phyloP scores from a whole-genome alignment of 2,888 invertebrate species.

The Stenoptilia bipunctidactyla region DNA sequence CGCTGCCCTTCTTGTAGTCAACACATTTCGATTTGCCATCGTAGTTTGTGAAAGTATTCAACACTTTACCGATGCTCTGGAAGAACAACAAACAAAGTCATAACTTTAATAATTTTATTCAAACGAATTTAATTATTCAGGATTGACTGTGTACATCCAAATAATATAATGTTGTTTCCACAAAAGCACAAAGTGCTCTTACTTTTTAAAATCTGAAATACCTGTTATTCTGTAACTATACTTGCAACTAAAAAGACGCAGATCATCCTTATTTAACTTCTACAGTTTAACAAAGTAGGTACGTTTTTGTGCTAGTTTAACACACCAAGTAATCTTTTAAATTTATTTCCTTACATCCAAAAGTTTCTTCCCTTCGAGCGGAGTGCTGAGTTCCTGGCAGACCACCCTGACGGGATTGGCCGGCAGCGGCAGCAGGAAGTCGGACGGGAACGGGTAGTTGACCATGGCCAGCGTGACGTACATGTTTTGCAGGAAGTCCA shows the following conservation, averaged over 20 bases:
- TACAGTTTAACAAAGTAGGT: no score
- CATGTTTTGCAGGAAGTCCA: slow-evolving; percentile 79
- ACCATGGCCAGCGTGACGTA: slow-evolving; percentile 92
- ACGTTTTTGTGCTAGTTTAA: no score
- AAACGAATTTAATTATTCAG: no score
- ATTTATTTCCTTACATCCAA: slow-evolving; percentile 61
- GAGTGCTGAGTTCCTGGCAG: slow-evolving; percentile 66
- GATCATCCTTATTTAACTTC: no score
- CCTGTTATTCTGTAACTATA: no score
- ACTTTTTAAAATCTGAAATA: not conserved
- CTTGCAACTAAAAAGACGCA: no score
- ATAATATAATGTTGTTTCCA: no score
- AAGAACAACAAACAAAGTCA: slow-evolving; percentile 18
- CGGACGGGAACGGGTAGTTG: slow-evolving; percentile 92
- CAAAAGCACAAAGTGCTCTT: no score
- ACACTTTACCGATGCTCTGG: slow-evolving; percentile 74
- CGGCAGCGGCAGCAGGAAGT: slow-evolving; percentile 87
- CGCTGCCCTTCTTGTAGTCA: slow-evolving; percentile 65
- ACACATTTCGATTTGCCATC: slow-evolving; percentile 80
- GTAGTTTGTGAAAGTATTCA: slow-evolving; percentile 86
- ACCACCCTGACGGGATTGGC: slow-evolving; percentile 83
- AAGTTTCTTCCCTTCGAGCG: slow-evolving; percentile 57
- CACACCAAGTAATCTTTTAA: no score
- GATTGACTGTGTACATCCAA: no score
- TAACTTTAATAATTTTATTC: no score